phyloP scores from a whole-genome alignment of 1,140 invertebrate species.

The Drosophila ficusphila region DNA sequence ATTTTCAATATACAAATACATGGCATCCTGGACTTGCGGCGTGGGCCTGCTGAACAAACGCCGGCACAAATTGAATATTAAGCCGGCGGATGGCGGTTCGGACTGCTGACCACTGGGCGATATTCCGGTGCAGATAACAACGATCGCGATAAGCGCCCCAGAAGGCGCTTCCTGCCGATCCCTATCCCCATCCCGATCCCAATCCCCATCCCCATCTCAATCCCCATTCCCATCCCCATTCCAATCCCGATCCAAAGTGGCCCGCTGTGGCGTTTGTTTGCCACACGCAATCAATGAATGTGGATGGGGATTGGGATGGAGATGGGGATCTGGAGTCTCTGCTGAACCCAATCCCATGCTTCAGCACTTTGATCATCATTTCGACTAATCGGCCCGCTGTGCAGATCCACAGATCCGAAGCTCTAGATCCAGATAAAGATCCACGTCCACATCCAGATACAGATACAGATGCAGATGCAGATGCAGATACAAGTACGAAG shows the following conservation, averaged over 20 bases:
- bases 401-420: constrained; percentile 49
- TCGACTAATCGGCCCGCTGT: constrained; percentile 76
- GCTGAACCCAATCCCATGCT: constrained; percentile 22
- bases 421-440: constrained; percentile 36
- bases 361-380: constrained; percentile 79
- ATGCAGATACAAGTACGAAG: constrained; percentile 47
- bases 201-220: too few species aligned
- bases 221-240: too few species aligned
- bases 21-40: constrained; percentile 17
- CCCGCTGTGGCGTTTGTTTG: constrained; percentile 67
- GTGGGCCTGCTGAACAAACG: constrained; percentile 59
- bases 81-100: constrained; percentile 28
- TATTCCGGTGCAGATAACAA: constrained; percentile 60
- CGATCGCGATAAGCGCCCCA: constrained; percentile 65
- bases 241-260: constrained; percentile 19
- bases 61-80: constrained; percentile 80
- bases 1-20: constrained; percentile 79
- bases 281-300: constrained; percentile 74
- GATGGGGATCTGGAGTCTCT: neutral
- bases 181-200: too few species aligned
- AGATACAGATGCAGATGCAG: neutral
- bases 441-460: constrained; percentile 8
- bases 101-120: constrained; percentile 35
- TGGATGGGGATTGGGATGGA: neutral
- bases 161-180: constrained; percentile 64